These are phyloP conservation scores for Pocillopora verrucosa DNA, from an alignment of 64 coral and sea anemone genomes.

Conservation along the genomic window DNA sequence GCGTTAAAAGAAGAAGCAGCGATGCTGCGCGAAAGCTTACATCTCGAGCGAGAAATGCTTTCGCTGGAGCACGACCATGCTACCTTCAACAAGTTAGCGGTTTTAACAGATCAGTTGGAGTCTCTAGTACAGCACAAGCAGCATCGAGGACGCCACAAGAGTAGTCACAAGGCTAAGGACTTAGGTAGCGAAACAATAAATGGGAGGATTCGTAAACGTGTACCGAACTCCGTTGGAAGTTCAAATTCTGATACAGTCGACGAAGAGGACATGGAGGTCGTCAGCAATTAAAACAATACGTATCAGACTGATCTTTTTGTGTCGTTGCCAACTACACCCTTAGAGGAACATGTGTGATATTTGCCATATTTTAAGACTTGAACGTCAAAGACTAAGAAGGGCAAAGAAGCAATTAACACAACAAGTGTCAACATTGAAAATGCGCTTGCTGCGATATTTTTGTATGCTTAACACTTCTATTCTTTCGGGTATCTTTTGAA, in stretches of 20 bases:
- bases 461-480: background rate
- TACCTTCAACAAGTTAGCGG: conserved; percentile 80
- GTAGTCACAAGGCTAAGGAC: background rate
- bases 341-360: background rate
- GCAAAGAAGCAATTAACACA: background rate
- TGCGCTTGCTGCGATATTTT: background rate
- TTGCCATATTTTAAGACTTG: conserved; percentile 1
- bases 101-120: conserved; percentile 78
- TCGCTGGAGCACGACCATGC: conserved; percentile 84
- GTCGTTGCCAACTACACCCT: background rate
- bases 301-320: conserved; percentile 19
- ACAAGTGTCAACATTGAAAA: background rate
- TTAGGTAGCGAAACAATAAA: background rate
- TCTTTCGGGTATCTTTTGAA: background rate
- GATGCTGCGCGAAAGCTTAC: conserved; percentile 65
- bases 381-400: background rate
- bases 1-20: conserved; percentile 83
- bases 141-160: conserved; percentile 22
- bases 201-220: conserved; percentile 34
- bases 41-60: conserved; percentile 81
- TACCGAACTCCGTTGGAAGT: conserved; percentile 36
- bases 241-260: conserved; percentile 27
- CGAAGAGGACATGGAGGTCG: conserved; percentile 16
- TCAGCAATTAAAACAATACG: conserved; percentile 8
- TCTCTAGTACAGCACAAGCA: conserved; percentile 64